Base-by-base conservation (phyloP, 2,113 vertebrate genomes). In the Rhea pennata region DNA sequence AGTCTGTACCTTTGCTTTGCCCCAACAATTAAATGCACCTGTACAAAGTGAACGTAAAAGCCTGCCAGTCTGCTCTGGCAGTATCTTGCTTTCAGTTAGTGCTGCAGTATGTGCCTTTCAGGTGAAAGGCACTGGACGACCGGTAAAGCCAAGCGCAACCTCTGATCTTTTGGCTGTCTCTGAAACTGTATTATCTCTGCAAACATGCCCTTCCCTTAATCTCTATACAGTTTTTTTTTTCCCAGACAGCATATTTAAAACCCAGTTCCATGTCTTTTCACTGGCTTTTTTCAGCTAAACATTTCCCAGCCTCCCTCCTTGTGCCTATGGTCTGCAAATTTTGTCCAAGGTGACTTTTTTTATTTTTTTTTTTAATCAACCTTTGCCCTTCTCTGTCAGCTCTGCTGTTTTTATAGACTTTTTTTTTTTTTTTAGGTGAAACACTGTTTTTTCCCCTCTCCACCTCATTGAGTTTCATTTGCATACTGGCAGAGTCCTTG, bases 91-190 rank as follows among this genome's bases (percentile, higher is more conserved):
- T 36, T 50, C 61, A 66, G n/a, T 0, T 14, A 51, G 22, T 51
- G 21, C 59, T 87, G 44, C 53, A 26, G 24, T 5, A 12, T 27
- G 50, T 79, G 58, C 65, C 36, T 90, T 75, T 36, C 22, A 16
- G 54, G 40, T 83, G 56, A 80, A 88, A 81, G 59, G 56, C 79
- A 27, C 75, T 39, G 83, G 56, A 36, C 0, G 0, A 53, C 15
- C 62, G 62, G 58, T 15, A 87, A 77, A 61, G 51, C 65, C 83
- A 51, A 22, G 69, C 40, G 64, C 42, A 87, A 62, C 51, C 80
- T 76, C 80, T 92, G 76, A 87, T 92, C 73, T 78, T 70, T 72
- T 93, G 92, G 80, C 88, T 70, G 88, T 79, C 88, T 48, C 88
- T 89, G 65, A 61, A 61, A 44, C 12, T 92, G 48, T n/a, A 51